Conservation (phyloP, 2,888 invertebrate species). For the Hesperia comma region DNA sequence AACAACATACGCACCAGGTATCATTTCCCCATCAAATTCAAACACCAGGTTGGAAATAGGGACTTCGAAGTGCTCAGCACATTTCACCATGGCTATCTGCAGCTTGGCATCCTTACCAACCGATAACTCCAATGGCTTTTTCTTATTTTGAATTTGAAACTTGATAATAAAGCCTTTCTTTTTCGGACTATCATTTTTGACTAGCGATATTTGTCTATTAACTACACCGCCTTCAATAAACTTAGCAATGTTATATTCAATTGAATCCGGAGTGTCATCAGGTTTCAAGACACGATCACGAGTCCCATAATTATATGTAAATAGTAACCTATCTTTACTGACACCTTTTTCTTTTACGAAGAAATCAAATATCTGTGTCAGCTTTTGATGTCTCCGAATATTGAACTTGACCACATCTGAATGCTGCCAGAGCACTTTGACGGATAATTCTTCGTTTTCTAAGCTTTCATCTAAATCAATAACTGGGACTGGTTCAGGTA, state of each 20-base stretch:
- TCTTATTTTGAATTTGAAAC: constrained; percentile 73
- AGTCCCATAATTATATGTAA: constrained; percentile 65
- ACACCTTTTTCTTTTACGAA: constrained; percentile 65
- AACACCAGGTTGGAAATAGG: constrained; percentile 70
- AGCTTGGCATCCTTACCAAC: constrained; percentile 64
- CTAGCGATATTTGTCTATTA: constrained; percentile 36
- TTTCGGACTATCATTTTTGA: constrained; percentile 48
- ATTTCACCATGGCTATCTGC: constrained; percentile 69
- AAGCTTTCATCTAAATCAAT: constrained; percentile 52
- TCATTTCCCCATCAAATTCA: constrained; percentile 83
- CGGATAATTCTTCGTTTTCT: constrained; percentile 72
- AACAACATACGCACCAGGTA: constrained; percentile 51
- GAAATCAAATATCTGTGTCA: constrained; percentile 67
- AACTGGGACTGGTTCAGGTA: constrained; percentile 37
- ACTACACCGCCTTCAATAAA: constrained; percentile 77
- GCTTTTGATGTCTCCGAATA: constrained; percentile 68
- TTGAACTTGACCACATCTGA: constrained; percentile 67
- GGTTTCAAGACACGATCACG: constrained; percentile 52
- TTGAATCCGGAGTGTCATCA: constrained; percentile 71
- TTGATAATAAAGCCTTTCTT: constrained; percentile 62
- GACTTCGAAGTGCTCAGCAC: constrained; percentile 72
- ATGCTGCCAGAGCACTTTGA: constrained; percentile 77
- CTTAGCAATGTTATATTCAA: constrained; percentile 69
- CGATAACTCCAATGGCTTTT: constrained; percentile 61
- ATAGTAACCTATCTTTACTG: constrained; percentile 60